Evolutionary conservation across 1,140 invertebrate genomes (phyloP).

Genomic region (Achatina immaculata): DNA sequence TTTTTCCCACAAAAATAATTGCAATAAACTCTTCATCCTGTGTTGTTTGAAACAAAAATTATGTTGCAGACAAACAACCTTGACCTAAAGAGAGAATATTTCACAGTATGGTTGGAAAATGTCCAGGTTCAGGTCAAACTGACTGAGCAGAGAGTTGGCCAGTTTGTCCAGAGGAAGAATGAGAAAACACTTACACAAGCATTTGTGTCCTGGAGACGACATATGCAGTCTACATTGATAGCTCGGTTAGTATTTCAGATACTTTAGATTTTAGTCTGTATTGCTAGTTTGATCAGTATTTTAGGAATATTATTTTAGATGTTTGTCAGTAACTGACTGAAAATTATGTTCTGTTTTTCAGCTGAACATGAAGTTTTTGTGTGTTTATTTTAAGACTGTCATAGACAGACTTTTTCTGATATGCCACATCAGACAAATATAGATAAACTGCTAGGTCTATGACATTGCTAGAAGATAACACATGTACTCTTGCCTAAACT

Average conservation of each 20-base stretch:
- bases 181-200: background rate
- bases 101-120: background rate
- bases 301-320: background rate
- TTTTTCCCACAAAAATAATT: no score
- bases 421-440: background rate
- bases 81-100: background rate
- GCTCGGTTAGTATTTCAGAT: background rate
- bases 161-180: background rate
- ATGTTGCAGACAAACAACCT: background rate
- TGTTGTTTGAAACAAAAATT: no score
- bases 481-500: no score
- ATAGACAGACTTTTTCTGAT: background rate
- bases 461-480: no score
- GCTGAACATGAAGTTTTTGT: background rate
- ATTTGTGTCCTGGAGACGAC: background rate
- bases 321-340: background rate
- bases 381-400: background rate
- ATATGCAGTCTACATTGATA: constrained; percentile 11
- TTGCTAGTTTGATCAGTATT: background rate
- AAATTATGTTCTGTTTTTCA: background rate
- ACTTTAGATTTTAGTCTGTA: background rate
- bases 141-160: background rate
- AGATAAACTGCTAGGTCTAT: no score
- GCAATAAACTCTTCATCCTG: no score
- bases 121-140: background rate